Conservation (phyloP, 2,113 vertebrate species). For the Pedetes capensis region DNA sequence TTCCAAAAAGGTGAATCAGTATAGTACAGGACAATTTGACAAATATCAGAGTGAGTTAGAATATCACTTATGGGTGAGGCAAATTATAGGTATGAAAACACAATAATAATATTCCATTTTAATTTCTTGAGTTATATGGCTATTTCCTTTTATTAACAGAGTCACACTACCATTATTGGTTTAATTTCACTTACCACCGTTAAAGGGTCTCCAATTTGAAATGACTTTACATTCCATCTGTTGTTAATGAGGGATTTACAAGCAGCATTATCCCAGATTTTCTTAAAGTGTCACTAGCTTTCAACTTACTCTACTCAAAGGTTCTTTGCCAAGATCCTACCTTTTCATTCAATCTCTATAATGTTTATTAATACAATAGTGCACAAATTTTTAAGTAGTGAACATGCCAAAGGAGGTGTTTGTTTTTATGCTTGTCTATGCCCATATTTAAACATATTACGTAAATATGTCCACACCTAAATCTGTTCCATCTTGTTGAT, state of each 20-base stretch:
- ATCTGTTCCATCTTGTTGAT: constrained; percentile 84
- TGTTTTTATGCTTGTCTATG: constrained; percentile 57
- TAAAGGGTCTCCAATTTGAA: constrained; percentile 50
- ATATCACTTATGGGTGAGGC: background rate
- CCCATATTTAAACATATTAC: constrained; percentile 75
- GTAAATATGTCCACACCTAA: constrained; percentile 83
- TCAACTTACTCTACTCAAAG: constrained; percentile 51
- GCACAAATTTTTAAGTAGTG: constrained; percentile 64
- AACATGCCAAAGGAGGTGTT: constrained; percentile 55
- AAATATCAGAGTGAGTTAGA: background rate
- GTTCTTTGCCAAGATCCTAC: constrained; percentile 64
- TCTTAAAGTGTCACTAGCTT: constrained; percentile 68
- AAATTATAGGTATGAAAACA: background rate
- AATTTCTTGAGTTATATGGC: background rate
- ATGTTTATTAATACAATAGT: constrained; percentile 67
- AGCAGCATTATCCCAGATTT: constrained; percentile 70
- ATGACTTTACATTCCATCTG: constrained; percentile 45
- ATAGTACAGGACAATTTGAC: background rate
- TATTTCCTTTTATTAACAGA: background rate
- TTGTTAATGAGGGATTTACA: constrained; percentile 66
- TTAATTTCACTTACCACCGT: constrained; percentile 33
- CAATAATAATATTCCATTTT: constrained; percentile 31
- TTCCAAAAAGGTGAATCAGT: background rate
- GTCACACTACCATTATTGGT: constrained; percentile 31
- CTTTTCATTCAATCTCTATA: constrained; percentile 65